Percentiles rank a stretch among this genome's conserved stretches.
Conservation (phyloP, 1,140 invertebrate species). For the Centruroides sculpturatus region DNA sequence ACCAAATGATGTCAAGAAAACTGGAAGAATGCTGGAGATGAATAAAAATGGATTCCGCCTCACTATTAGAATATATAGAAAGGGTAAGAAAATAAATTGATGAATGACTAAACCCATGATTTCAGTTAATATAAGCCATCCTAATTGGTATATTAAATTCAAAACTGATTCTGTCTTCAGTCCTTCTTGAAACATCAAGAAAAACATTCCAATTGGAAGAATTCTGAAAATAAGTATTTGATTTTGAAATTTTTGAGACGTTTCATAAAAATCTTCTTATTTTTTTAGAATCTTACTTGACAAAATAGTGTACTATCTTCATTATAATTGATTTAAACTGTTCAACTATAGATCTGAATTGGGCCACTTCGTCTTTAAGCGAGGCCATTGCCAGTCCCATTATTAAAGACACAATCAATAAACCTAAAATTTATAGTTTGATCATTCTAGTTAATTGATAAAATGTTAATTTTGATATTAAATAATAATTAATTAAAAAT, state of each 20-base stretch:
- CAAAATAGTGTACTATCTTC: constrained; percentile 57
- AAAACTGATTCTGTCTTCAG: constrained; percentile 60
- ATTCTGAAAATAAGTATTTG: constrained; percentile 36
- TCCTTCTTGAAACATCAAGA: constrained; percentile 80
- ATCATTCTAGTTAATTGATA: no score
- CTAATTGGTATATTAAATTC: constrained; percentile 63
- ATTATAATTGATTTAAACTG: constrained; percentile 72
- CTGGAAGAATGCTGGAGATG: constrained; percentile 62
- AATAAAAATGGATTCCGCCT: constrained; percentile 76
- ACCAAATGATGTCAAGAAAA: constrained; percentile 78
- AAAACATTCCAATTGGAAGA: constrained; percentile 75
- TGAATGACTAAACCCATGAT: constrained; percentile 69
- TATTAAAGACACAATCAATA: constrained; percentile 71
- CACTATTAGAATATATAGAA: constrained; percentile 68
- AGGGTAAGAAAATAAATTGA: constrained; percentile 66
- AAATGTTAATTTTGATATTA: not conserved
- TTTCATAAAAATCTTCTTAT: no score
- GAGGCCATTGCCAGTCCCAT: constrained; percentile 71
- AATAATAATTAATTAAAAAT: no score
- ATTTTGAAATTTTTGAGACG: not conserved
- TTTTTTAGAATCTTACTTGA: constrained; percentile 4
- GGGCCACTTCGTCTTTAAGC: constrained; percentile 45
- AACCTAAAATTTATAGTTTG: constrained; percentile 19
- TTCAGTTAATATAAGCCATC: constrained; percentile 74
- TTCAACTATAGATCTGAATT: constrained; percentile 58